phyloP scores from a whole-genome alignment of 2,797 vertebrate species.

The Odontamblyopus rebecca region DNA sequence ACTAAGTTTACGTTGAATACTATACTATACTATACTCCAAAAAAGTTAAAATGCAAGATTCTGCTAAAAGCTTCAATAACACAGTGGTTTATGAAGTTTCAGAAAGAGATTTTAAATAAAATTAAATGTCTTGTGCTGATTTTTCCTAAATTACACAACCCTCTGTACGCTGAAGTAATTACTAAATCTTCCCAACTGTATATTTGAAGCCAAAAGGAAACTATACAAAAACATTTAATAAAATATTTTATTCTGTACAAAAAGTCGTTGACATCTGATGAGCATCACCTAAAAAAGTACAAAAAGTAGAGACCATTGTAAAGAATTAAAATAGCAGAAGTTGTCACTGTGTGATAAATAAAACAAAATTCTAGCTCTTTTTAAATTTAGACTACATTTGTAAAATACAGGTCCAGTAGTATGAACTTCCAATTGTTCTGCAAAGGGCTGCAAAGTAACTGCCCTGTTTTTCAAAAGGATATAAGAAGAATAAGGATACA shows the following conservation, averaged over 20 bases:
- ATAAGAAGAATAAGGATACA: conserved; percentile 79
- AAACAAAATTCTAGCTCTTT: neutral
- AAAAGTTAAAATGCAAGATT: too few species aligned
- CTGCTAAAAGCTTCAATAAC: too few species aligned
- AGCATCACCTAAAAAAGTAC: conserved; percentile 53
- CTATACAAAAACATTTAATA: conserved; percentile 22
- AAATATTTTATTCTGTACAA: conserved; percentile 54
- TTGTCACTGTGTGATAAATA: conserved; percentile 9
- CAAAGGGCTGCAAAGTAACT: conserved; percentile 28
- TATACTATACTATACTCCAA: too few species aligned
- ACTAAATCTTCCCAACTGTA: neutral
- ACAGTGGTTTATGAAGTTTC: too few species aligned
- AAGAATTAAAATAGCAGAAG: conserved; percentile 23
- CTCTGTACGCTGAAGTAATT: too few species aligned
- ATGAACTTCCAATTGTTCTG: conserved; percentile 21
- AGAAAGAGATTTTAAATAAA: too few species aligned
- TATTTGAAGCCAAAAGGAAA: conserved; percentile 19
- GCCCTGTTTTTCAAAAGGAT: conserved; percentile 71
- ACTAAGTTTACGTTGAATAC: too few species aligned
- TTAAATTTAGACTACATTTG: conserved; percentile 15
- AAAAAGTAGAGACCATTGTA: conserved; percentile 49
- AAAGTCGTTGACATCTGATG: conserved; percentile 37
- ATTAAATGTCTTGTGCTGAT: too few species aligned
- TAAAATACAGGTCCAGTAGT: conserved; percentile 5
- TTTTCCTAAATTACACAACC: too few species aligned